Evolutionary conservation across 2,888 invertebrate species (phyloP).

Genomic region (Papilio demoleus): DNA sequence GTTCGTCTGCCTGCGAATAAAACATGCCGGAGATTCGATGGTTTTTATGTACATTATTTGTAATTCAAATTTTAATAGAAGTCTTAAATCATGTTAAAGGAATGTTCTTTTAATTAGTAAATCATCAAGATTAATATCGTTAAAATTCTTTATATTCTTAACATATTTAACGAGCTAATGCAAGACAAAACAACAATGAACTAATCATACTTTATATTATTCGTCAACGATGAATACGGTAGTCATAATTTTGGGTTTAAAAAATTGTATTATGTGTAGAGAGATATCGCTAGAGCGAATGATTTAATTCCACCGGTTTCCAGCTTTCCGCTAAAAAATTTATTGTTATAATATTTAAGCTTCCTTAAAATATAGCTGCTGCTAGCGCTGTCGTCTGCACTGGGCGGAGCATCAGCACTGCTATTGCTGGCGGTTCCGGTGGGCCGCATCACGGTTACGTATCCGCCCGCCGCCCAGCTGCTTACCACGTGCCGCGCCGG

Average conservation of each 20-base stretch:
- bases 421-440: conserved; percentile 88
- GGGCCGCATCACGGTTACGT: conserved; percentile 86
- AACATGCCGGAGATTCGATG: conserved; percentile 44
- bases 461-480: conserved; percentile 85
- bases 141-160: background rate
- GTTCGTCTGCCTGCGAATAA: conserved; percentile 1
- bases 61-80: background rate
- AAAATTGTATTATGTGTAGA: too few relatives aligned
- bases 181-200: background rate
- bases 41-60: background rate
- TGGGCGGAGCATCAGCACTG: conserved; percentile 87
- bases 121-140: background rate
- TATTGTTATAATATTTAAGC: too few relatives aligned
- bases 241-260: too few relatives aligned
- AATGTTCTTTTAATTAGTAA: background rate
- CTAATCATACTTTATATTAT: too few relatives aligned
- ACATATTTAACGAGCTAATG: background rate
- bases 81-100: background rate
- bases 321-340: too few relatives aligned
- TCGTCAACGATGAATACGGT: too few relatives aligned
- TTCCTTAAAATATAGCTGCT: conserved; percentile 82
- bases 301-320: too few relatives aligned
- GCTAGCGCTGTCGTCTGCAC: conserved; percentile 86
- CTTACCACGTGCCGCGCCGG: conserved; percentile 79
- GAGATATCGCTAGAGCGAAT: too few relatives aligned